phyloP scores from a whole-genome alignment of 2,888 invertebrate genomes.

The Busseola fusca region DNA sequence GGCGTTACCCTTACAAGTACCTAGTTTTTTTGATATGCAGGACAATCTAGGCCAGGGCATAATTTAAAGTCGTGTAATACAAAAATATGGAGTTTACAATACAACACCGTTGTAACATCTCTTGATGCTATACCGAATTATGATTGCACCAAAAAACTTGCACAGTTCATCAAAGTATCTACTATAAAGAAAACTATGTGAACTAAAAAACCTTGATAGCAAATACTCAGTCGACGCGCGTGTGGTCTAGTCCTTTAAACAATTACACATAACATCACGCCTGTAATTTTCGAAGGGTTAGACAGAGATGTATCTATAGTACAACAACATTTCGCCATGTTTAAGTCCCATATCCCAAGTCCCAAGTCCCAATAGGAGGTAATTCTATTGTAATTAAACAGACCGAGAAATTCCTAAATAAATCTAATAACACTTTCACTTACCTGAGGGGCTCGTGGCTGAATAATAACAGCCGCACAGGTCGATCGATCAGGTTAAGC shows the following conservation, averaged over 20 bases:
- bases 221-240: conserved; percentile 13
- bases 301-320: not conserved
- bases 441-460: too few species aligned
- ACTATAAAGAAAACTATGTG: conserved; percentile 23
- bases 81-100: conserved; percentile 10
- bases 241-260: not conserved
- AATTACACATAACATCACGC: not conserved
- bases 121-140: conserved; percentile 7
- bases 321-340: not conserved
- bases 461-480: too few species aligned
- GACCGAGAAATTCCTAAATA: not conserved
- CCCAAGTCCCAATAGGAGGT: not conserved
- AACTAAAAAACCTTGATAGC: conserved; percentile 3
- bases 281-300: not conserved
- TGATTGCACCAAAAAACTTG: conserved; percentile 4
- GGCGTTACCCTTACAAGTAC: too few species aligned
- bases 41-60: not conserved
- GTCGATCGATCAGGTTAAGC: too few species aligned
- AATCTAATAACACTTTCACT: not conserved
- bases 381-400: not conserved
- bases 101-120: conserved; percentile 21
- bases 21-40: not conserved
- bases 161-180: conserved; percentile 2
- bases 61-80: not conserved
- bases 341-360: not conserved